A percentile compares a stretch with the other conserved stretches of the same genome.
Conservation (phyloP, 2,888 invertebrate species). For the Cephus rjabovi region DNA sequence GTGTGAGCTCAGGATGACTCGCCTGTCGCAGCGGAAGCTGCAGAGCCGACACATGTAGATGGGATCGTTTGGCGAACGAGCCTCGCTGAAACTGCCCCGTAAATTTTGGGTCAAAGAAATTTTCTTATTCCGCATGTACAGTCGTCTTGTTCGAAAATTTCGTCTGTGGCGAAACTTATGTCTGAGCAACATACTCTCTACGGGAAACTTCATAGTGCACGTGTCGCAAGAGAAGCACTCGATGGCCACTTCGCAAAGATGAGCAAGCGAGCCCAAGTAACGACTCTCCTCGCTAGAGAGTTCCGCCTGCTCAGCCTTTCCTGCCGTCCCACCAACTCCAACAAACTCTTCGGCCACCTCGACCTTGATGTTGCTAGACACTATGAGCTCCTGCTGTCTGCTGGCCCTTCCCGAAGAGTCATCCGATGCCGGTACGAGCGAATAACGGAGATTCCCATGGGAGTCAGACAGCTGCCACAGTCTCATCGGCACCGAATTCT, state of each 20-base stretch:
- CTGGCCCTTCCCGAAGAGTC: neutral
- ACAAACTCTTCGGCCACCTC: conserved; percentile 9
- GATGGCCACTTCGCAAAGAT: conserved; percentile 19
- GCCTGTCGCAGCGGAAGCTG: conserved; percentile 39
- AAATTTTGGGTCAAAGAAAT: neutral
- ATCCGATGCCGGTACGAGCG: conserved; percentile 17
- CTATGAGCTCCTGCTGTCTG: neutral
- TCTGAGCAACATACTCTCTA: conserved; percentile 46
- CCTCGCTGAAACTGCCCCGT: neutral
- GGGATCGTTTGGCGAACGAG: neutral
- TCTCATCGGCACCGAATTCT: conserved; percentile 33
- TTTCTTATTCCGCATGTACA: too few species aligned
- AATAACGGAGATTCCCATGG: conserved; percentile 27
- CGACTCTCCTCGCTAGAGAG: conserved; percentile 4
- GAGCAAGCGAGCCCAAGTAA: conserved; percentile 15
- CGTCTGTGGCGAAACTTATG: conserved; percentile 40
- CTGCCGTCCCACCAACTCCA: neutral
- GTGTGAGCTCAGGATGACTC: conserved; percentile 35
- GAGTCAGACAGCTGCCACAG: conserved; percentile 31
- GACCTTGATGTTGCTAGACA: conserved; percentile 13
- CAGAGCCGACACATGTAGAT: conserved; percentile 33
- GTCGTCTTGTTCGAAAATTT: neutral
- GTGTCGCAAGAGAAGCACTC: conserved; percentile 40
- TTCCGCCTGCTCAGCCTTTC: too few species aligned
- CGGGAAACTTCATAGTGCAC: conserved; percentile 50